phyloP scores from a whole-genome alignment of 2,113 vertebrate species.

The Pantherophis guttatus region DNA sequence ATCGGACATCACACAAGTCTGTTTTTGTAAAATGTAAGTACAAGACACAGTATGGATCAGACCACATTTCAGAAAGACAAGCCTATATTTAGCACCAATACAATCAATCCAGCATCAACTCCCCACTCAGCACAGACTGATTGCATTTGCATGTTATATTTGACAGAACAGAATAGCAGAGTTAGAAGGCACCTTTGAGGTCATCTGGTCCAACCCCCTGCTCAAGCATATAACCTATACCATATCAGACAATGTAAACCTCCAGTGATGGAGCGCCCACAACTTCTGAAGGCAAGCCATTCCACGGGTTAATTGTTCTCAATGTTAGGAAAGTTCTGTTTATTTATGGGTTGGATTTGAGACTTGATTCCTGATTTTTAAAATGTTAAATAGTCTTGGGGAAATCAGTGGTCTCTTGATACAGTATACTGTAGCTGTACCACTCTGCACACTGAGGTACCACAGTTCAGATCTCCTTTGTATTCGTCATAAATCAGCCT shows the following conservation, averaged over 20 bases:
- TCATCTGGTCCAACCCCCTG: neutral
- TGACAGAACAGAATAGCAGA: neutral
- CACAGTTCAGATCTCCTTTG: neutral
- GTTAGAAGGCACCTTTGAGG: neutral
- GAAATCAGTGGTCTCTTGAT: neutral
- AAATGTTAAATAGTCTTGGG: neutral
- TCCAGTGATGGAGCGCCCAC: neutral
- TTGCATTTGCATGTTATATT: neutral
- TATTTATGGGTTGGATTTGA: neutral
- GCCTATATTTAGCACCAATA: neutral
- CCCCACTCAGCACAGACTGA: neutral
- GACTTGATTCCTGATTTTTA: neutral
- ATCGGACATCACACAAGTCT: neutral
- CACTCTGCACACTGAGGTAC: neutral
- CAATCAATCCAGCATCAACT: neutral
- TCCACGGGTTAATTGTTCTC: neutral
- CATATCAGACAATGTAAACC: neutral
- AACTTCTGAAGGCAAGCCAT: neutral
- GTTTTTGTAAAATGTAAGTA: constrained; percentile 19
- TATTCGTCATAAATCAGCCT: neutral
- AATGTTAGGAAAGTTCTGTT: neutral
- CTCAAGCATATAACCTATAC: neutral
- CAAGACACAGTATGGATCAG: neutral
- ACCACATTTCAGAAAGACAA: neutral
- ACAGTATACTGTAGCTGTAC: neutral